phyloP scores from a whole-genome alignment of 2,888 invertebrate genomes.

The Erebia ligea region DNA sequence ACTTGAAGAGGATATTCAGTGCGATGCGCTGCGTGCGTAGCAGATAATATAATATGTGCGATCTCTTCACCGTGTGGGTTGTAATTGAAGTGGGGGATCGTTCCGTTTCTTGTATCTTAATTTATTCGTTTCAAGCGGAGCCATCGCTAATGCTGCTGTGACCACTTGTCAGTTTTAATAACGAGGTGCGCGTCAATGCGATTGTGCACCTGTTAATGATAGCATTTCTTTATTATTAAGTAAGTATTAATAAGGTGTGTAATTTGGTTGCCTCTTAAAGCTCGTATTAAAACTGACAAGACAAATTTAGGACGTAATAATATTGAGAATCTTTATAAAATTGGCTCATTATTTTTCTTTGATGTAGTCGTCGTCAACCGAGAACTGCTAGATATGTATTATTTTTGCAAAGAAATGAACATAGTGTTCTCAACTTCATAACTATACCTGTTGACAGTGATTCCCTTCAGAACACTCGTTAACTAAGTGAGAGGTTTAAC shows the following conservation, averaged over 20 bases:
- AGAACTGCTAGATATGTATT: too few relatives aligned
- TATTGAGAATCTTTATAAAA: too few relatives aligned
- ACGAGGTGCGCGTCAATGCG: constrained; percentile 62
- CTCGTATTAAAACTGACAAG: too few relatives aligned
- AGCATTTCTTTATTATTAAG: constrained; percentile 29
- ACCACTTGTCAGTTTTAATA: constrained; percentile 77
- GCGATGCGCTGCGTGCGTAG: not conserved
- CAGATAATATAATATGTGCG: not conserved
- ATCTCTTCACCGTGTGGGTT: constrained; percentile 70
- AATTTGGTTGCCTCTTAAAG: constrained; percentile 4
- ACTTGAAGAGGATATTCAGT: not conserved
- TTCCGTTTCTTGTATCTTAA: constrained; percentile 78
- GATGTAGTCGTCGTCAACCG: too few relatives aligned
- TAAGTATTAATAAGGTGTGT: not conserved
- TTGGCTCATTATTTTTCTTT: too few relatives aligned
- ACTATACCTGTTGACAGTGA: too few relatives aligned
- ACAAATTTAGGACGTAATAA: not conserved
- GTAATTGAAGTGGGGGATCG: constrained; percentile 76
- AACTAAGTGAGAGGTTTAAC: too few relatives aligned
- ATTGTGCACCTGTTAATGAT: constrained; percentile 57
- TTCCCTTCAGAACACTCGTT: too few relatives aligned
- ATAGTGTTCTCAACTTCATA: too few relatives aligned
- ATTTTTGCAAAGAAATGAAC: too few relatives aligned
- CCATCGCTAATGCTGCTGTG: constrained; percentile 78
- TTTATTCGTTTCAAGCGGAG: constrained; percentile 73